These are phyloP conservation scores for Thecocarcelia acutangulata DNA, from an alignment of 2,888 invertebrate species.

Conservation along the genomic window DNA sequence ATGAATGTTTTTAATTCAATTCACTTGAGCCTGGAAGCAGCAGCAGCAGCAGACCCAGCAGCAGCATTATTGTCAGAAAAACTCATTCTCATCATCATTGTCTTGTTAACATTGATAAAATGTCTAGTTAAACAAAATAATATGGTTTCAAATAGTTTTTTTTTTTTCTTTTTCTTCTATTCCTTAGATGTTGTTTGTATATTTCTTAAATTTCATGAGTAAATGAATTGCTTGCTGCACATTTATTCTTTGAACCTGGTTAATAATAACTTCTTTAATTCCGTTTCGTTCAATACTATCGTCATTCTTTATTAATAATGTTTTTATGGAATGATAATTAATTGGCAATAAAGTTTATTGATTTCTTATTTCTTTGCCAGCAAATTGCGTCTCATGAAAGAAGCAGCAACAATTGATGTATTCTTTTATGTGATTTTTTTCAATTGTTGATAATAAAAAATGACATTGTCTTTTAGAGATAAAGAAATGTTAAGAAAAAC, in stretches of 20 bases:
- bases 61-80: slow-evolving; percentile 16
- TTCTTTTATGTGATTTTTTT: too few relatives aligned
- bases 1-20: slow-evolving; percentile 36
- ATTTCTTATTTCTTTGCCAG: slow-evolving; percentile 2
- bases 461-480: too few relatives aligned
- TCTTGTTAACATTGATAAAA: slow-evolving; percentile 59
- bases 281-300: neutral
- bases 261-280: slow-evolving; percentile 16
- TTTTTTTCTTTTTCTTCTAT: neutral
- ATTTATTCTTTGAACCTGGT: slow-evolving; percentile 29
- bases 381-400: neutral
- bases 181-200: neutral
- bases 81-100: slow-evolving; percentile 41
- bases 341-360: slow-evolving; percentile 30
- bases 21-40: slow-evolving; percentile 33
- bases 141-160: slow-evolving; percentile 6
- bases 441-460: too few relatives aligned
- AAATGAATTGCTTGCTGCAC: neutral
- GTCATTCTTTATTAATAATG: slow-evolving; percentile 8
- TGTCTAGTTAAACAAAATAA: slow-evolving; percentile 48
- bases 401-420: too few relatives aligned
- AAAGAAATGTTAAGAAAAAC: too few relatives aligned
- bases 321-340: slow-evolving; percentile 32
- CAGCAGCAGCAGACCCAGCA: too few relatives aligned
- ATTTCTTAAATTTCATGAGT: neutral